phyloP scores from a whole-genome alignment of 2,888 invertebrate species.

The Galerucella pusilla region DNA sequence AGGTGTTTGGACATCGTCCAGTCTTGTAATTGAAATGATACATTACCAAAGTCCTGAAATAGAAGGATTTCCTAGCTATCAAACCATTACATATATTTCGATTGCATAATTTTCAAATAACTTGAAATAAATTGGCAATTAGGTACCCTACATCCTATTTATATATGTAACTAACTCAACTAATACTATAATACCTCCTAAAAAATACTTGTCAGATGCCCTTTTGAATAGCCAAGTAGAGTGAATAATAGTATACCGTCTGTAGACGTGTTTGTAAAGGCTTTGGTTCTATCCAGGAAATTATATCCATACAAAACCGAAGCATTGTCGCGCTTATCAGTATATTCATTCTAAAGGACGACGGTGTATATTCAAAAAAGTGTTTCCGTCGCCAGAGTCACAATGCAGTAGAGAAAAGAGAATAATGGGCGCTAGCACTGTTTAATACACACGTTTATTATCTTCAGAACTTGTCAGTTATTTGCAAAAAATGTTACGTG shows the following conservation, averaged over 20 bases:
- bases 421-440: conserved; percentile 31
- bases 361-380: conserved; percentile 30
- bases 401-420: conserved; percentile 30
- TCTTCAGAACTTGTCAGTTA: conserved; percentile 18
- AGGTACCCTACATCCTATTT: no score
- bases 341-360: conserved; percentile 31
- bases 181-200: background rate
- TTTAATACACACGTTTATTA: conserved; percentile 29
- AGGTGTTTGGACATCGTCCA: no score
- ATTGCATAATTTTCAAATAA: no score
- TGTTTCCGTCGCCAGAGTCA: conserved; percentile 26
- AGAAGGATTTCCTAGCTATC: no score
- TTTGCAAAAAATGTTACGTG: conserved; percentile 9
- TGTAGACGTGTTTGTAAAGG: conserved; percentile 32
- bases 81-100: no score
- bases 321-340: conserved; percentile 35
- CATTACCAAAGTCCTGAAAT: no score
- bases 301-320: conserved; percentile 37
- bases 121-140: no score
- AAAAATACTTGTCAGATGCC: conserved; percentile 18
- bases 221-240: conserved; percentile 28
- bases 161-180: no score
- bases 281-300: conserved; percentile 33
- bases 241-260: conserved; percentile 29
- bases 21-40: no score